Percentiles rank a stretch among this genome's conserved stretches.
Conservation (phyloP, 1,140 invertebrate species). For the Phthorimaea operculella region DNA sequence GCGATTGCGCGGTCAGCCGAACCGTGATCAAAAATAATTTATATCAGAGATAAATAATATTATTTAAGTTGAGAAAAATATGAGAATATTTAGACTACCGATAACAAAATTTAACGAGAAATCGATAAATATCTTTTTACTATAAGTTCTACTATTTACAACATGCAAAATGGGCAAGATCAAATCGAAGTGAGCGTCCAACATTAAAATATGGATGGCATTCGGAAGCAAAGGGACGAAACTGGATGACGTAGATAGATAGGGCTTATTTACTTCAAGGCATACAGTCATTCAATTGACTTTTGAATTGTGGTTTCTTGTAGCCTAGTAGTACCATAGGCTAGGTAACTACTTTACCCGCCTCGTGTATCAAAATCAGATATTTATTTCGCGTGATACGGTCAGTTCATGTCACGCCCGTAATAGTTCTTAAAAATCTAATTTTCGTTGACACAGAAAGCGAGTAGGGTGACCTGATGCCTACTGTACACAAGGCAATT, state of each 20-base stretch:
- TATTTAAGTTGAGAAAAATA: conserved; percentile 28
- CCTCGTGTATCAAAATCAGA: no score
- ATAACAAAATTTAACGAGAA: conserved; percentile 62
- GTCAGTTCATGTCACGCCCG: no score
- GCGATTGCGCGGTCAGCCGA: conserved; percentile 25
- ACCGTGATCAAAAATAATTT: neutral
- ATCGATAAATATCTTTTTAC: conserved; percentile 37
- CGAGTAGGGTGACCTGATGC: no score
- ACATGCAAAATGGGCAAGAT: conserved; percentile 61
- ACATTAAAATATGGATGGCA: conserved; percentile 56
- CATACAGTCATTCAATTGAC: conserved; percentile 37
- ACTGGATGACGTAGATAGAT: conserved; percentile 12
- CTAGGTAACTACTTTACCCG: no score
- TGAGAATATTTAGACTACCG: conserved; percentile 45
- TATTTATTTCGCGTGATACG: no score
- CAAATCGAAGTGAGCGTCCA: conserved; percentile 49
- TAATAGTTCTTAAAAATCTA: no score
- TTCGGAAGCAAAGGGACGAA: conserved; percentile 51
- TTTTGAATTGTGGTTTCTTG: conserved; percentile 17
- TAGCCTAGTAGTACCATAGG: no score
- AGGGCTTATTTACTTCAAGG: conserved; percentile 29
- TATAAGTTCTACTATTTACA: conserved; percentile 57
- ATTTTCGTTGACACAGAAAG: no score
- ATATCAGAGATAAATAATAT: conserved; percentile 24
- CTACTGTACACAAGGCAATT: no score